Conservation (phyloP, 1,140 invertebrate genomes). For the Coboldia fuscipes region DNA sequence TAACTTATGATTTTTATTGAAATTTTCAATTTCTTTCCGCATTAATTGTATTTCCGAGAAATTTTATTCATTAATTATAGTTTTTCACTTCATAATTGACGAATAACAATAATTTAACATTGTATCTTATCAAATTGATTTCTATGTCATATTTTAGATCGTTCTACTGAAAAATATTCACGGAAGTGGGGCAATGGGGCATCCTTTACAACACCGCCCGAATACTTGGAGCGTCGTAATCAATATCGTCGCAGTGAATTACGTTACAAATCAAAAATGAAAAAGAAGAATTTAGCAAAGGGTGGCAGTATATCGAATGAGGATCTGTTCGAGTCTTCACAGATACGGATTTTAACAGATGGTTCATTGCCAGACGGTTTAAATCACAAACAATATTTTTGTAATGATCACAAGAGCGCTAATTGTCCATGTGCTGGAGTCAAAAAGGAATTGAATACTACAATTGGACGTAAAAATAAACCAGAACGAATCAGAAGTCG, state of each 20-base stretch:
- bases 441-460: background rate
- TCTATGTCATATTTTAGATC: constrained; percentile 10
- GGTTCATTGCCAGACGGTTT: too few relatives aligned
- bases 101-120: constrained; percentile 6
- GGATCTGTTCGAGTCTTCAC: background rate
- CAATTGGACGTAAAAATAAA: background rate
- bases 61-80: background rate
- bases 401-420: background rate
- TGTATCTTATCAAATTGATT: too few relatives aligned
- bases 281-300: constrained; percentile 18
- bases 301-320: background rate
- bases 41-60: too few relatives aligned
- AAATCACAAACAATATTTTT: background rate
- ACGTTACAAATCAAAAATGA: constrained; percentile 36
- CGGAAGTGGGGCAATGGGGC: constrained; percentile 19
- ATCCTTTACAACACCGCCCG: constrained; percentile 42
- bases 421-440: background rate
- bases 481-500: background rate
- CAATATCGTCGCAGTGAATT: constrained; percentile 19
- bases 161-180: constrained; percentile 17
- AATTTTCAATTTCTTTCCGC: too few relatives aligned
- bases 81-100: background rate
- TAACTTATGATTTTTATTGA: too few relatives aligned
- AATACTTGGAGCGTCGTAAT: constrained; percentile 64
- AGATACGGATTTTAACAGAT: too few relatives aligned